These are phyloP conservation scores for Dichetophora obliterata DNA, from an alignment of 2,888 invertebrate genomes.

Conservation along the genomic window DNA sequence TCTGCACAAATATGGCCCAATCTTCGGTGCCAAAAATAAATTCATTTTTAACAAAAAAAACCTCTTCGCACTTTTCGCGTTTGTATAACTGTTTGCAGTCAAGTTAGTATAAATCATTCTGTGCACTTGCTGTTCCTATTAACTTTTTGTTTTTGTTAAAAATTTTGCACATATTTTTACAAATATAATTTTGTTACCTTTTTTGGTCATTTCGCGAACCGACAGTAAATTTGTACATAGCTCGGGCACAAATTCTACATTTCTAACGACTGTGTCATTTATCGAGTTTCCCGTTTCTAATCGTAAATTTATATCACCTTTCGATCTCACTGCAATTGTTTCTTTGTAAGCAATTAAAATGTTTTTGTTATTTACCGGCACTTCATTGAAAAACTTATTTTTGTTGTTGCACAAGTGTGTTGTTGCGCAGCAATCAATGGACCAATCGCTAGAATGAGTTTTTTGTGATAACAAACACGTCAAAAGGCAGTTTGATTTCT, in stretches of 20 bases:
- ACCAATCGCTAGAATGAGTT: no score
- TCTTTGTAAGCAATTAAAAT: background rate
- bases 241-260: background rate
- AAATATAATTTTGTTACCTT: background rate
- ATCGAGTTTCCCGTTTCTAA: no score
- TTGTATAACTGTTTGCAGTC: background rate
- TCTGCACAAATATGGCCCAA: background rate
- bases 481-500: no score
- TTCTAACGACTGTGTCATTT: no score
- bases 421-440: no score
- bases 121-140: background rate
- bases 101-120: background rate
- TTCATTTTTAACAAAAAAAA: no score
- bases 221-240: constrained; percentile 4
- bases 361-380: no score
- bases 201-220: constrained; percentile 1
- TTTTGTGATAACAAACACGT: no score
- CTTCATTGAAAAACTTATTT: no score
- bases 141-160: background rate
- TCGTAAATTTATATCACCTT: background rate
- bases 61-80: background rate
- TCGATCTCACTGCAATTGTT: constrained; percentile 3
- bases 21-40: no score
- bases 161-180: background rate
- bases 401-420: no score